Percentiles rank a stretch among this genome's conserved stretches.
phyloP scores from a whole-genome alignment of 1,140 invertebrate species.

The Semibalanus balanoides region DNA sequence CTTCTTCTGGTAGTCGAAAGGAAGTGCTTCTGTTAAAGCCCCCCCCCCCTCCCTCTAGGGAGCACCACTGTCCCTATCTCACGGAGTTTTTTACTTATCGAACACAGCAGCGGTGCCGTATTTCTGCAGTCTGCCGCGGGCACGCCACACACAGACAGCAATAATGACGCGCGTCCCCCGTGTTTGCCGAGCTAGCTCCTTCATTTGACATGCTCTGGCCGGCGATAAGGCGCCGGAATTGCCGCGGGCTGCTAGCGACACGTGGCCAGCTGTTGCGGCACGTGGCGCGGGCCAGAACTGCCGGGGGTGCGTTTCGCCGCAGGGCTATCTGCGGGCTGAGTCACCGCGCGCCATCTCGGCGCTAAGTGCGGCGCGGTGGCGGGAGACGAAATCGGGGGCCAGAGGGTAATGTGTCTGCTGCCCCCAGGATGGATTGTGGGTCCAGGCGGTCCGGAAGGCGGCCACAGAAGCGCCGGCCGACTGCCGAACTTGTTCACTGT shows the following conservation, averaged over 20 bases:
- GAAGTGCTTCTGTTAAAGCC: too few relatives aligned
- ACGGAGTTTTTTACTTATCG: too few relatives aligned
- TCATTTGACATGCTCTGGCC: background rate
- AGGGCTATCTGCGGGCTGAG: background rate
- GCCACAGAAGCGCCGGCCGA: too few relatives aligned
- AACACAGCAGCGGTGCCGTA: background rate
- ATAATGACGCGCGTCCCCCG: background rate
- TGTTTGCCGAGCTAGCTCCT: background rate
- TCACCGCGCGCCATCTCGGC: background rate
- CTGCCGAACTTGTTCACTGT: background rate
- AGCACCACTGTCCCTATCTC: too few relatives aligned
- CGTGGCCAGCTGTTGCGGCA: slow-evolving; percentile 1
- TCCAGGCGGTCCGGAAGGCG: too few relatives aligned
- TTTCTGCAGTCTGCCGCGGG: background rate
- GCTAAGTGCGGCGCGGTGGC: background rate
- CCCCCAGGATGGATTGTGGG: too few relatives aligned
- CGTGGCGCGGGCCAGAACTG: background rate
- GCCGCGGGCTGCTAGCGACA: background rate
- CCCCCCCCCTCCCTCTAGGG: too few relatives aligned
- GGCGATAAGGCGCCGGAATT: background rate
- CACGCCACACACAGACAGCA: background rate
- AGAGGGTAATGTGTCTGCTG: too few relatives aligned
- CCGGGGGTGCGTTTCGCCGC: too few relatives aligned
- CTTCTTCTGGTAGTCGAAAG: too few relatives aligned
- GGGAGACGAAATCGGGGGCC: background rate